These are phyloP conservation scores for Trachymyrmex cornetzi DNA, from an alignment of 1,140 invertebrate species.

Conservation along the genomic window DNA sequence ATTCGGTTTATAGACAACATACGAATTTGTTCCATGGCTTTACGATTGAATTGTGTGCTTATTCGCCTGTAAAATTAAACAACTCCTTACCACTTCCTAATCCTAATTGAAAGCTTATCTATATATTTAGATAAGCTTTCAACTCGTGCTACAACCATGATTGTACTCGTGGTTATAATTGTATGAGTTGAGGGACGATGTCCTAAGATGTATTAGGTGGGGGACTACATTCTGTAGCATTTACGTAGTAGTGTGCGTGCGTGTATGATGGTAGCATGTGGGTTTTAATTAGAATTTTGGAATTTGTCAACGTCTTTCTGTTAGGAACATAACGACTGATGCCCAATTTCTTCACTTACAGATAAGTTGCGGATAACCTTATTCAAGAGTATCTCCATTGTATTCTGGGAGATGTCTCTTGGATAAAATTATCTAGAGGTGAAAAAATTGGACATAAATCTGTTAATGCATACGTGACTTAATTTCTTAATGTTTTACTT, in stretches of 20 bases:
- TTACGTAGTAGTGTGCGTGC: not conserved
- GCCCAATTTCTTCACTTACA: too few relatives aligned
- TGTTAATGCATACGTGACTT: not conserved
- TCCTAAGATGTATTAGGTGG: not conserved
- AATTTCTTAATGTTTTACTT: not conserved
- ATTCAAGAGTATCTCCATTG: too few relatives aligned
- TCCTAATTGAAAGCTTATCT: too few relatives aligned
- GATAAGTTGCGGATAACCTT: too few relatives aligned
- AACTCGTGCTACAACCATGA: not conserved
- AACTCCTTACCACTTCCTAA: not conserved
- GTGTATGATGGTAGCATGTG: slow-evolving; percentile 1
- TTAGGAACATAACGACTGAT: slow-evolving; percentile 26
- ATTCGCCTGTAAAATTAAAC: slow-evolving; percentile 58
- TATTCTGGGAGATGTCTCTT: too few relatives aligned
- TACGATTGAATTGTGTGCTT: slow-evolving; percentile 56
- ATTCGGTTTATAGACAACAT: not conserved
- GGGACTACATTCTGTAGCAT: not conserved
- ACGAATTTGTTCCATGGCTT: slow-evolving; percentile 53
- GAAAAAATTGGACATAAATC: too few relatives aligned
- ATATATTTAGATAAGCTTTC: not conserved
- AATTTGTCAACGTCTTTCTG: not conserved
- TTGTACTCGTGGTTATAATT: not conserved
- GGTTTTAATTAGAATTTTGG: not conserved
- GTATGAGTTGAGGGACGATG: not conserved
- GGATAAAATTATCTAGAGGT: too few relatives aligned